Conservation (phyloP, 2,797 vertebrate species). For the Anas flavirostris region DNA sequence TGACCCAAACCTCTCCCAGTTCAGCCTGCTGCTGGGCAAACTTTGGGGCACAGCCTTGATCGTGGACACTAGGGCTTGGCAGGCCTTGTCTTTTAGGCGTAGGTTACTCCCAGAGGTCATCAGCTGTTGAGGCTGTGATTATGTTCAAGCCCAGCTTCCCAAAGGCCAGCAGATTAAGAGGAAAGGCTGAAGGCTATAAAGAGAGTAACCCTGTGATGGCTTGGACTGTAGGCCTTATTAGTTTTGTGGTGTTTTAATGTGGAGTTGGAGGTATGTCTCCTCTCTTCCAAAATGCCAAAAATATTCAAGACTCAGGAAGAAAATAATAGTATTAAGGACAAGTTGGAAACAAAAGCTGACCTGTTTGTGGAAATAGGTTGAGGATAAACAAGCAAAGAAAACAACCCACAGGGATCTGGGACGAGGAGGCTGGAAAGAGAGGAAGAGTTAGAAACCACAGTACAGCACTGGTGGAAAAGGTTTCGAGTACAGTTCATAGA, state of each 20-base stretch:
- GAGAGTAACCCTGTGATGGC: rapidly evolving
- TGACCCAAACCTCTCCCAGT: background rate
- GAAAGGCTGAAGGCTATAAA: rapidly evolving
- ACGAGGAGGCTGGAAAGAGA: background rate
- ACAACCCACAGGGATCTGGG: too few species aligned
- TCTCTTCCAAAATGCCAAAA: background rate
- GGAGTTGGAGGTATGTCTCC: background rate
- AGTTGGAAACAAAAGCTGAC: background rate
- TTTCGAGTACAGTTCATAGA: background rate
- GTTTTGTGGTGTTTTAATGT: background rate
- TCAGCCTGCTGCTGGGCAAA: too few species aligned
- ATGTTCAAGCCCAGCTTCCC: background rate
- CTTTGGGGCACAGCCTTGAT: rapidly evolving
- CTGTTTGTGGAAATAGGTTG: background rate
- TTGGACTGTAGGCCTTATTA: rapidly evolving
- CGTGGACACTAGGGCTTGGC: background rate
- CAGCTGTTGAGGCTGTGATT: background rate
- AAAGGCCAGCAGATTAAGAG: background rate
- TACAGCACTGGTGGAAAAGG: background rate
- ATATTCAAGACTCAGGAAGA: background rate
- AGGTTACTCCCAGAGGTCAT: background rate
- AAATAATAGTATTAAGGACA: background rate
- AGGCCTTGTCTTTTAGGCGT: background rate
- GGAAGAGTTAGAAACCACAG: background rate
- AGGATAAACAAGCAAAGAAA: background rate